Conservation (phyloP, 2,113 vertebrate species). For the Andinoacara biseriatus region DNA sequence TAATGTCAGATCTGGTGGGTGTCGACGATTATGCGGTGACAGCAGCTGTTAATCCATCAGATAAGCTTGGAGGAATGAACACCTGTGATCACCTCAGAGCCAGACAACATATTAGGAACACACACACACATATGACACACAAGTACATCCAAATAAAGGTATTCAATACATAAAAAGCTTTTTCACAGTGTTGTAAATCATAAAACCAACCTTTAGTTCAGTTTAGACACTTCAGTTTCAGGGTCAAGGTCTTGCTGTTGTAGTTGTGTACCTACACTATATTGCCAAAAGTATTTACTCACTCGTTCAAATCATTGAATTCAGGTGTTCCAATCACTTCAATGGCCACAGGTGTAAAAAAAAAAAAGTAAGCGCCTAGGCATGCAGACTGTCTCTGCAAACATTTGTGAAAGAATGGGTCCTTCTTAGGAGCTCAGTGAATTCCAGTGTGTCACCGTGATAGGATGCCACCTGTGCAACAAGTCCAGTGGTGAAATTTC, state of each 20-base stretch:
- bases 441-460: too few relatives aligned
- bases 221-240: not conserved
- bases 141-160: not conserved
- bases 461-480: too few relatives aligned
- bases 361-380: too few relatives aligned
- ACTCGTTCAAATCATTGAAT: too few relatives aligned
- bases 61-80: slow-evolving; percentile 66
- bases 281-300: too few relatives aligned
- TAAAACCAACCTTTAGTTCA: not conserved
- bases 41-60: slow-evolving; percentile 71
- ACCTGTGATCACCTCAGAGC: slow-evolving; percentile 73
- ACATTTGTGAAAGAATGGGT: too few relatives aligned
- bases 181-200: not conserved
- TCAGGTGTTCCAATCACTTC: too few relatives aligned
- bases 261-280: not conserved
- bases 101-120: slow-evolving; percentile 35
- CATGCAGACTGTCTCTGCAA: too few relatives aligned
- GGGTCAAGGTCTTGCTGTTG: not conserved
- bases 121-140: not conserved
- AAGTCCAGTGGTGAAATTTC: too few relatives aligned
- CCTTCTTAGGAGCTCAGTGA: too few relatives aligned
- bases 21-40: slow-evolving; percentile 29
- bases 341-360: too few relatives aligned
- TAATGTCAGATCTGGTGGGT: slow-evolving; percentile 44
- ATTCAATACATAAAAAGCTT: not conserved